Base-by-base conservation (phyloP, 2,113 vertebrate genomes). In the Lota lota region DNA sequence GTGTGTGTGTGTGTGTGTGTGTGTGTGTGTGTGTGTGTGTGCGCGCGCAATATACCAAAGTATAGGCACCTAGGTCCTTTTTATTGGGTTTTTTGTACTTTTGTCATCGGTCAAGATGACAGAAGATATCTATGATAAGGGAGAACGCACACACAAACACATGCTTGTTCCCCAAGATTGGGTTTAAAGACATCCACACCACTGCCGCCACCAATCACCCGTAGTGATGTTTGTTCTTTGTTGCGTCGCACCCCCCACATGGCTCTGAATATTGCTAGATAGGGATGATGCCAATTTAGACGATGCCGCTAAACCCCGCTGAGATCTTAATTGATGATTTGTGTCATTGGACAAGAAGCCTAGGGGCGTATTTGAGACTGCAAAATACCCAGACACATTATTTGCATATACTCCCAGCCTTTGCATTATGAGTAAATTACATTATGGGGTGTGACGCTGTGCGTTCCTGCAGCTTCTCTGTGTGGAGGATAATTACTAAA, bases 281-380 rank as follows among this genome's bases (percentile, higher is more conserved):
- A 78, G 76, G 73, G 81, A 85, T 80, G 75, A 87, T 86, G 84
- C 80, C 87, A 90, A 92, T 91, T 92, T 89, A 88, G 89, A 90
- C 86, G 87, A 81, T 79, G 67, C 72, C 79, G 51, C 61, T 72
- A 79, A 88, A 84, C 75, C 91, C 90, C 86, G 90, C 91, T 93
- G 91, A 85, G 91, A 92, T 90, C 88, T 88, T 93, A 93, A 92
- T 93, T 93, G 90, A 90, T 92, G 90, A 93, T 92, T 91, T 91
- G 91, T 92, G 88, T 93, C 88, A 86, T 91, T 91, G 91, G 92
- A 91, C 87, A 89, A 88, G 84, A 87, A 90, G 88, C 91, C 90
- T 70, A 16, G 87, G 89, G 91, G 88, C 88, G 88, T 75, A 81
- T 88, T 81, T 82, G 73, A 69, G 83, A 76, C 87, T 78, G 85